These are phyloP conservation scores for Arctia plantaginis DNA, from an alignment of 2,888 invertebrate species.

Conservation along the genomic window DNA sequence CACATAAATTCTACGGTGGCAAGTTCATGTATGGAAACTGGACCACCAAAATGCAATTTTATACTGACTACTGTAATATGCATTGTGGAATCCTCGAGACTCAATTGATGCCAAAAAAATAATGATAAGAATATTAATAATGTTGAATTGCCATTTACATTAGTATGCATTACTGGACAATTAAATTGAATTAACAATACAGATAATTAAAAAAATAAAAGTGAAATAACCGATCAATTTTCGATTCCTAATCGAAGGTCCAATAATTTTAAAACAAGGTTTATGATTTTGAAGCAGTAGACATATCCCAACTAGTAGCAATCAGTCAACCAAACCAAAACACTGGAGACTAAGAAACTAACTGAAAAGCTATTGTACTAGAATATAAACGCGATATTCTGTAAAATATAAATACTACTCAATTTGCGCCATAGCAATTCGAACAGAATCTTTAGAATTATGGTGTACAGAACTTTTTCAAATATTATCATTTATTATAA, in stretches of 20 bases:
- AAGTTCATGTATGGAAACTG: slow-evolving; percentile 38
- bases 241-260: no score
- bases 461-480: no score
- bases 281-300: no score
- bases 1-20: slow-evolving; percentile 33
- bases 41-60: slow-evolving; percentile 31
- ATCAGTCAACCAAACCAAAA: background rate
- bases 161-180: background rate
- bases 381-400: no score
- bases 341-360: no score
- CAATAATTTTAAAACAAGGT: no score
- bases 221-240: background rate
- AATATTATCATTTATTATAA: no score
- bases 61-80: slow-evolving; percentile 39
- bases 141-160: background rate
- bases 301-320: no score
- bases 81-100: background rate
- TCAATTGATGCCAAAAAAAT: background rate
- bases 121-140: background rate
- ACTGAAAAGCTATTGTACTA: no score
- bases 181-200: background rate
- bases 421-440: no score
- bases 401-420: no score
- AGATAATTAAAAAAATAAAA: background rate
- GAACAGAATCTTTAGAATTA: no score